Percentiles rank a stretch among this genome's conserved stretches.
Evolutionary conservation across 2,888 invertebrate species (phyloP).

Genomic region (Ormyrus labotus): DNA sequence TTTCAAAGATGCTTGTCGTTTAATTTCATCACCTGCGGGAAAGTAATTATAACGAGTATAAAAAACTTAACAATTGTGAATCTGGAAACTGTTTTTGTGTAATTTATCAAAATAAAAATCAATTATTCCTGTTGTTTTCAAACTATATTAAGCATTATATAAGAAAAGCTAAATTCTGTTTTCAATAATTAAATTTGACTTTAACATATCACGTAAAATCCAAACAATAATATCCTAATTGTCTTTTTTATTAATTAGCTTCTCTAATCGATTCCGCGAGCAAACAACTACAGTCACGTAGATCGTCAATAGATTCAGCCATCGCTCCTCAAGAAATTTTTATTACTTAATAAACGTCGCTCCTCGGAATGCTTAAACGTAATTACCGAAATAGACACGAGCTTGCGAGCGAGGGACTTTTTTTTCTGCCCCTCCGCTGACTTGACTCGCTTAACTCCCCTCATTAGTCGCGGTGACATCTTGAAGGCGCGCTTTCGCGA

Average conservation of each 20-base stretch:
- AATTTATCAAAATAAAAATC: too few relatives aligned
- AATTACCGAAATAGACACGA: constrained; percentile 53
- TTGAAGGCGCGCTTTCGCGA: constrained; percentile 67
- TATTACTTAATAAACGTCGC: constrained; percentile 56
- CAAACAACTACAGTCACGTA: neutral
- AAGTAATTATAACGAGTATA: too few relatives aligned
- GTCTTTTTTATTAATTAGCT: too few relatives aligned
- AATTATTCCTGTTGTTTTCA: neutral
- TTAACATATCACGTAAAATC: too few relatives aligned
- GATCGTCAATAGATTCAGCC: constrained; percentile 2
- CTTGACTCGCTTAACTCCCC: constrained; percentile 64
- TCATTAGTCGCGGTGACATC: constrained; percentile 72
- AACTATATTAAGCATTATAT: neutral
- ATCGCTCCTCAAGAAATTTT: constrained; percentile 47
- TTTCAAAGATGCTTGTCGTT: too few relatives aligned
- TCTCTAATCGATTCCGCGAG: too few relatives aligned
- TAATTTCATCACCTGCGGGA: too few relatives aligned
- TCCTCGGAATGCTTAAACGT: constrained; percentile 46
- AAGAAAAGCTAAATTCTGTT: neutral
- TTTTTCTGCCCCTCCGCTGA: constrained; percentile 32
- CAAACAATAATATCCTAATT: too few relatives aligned
- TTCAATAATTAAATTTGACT: too few relatives aligned
- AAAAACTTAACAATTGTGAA: too few relatives aligned
- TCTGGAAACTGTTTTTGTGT: too few relatives aligned
- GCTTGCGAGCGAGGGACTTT: constrained; percentile 41